Evolutionary conservation across 1,140 invertebrate genomes (phyloP).

Genomic region (Hyles vespertilio): DNA sequence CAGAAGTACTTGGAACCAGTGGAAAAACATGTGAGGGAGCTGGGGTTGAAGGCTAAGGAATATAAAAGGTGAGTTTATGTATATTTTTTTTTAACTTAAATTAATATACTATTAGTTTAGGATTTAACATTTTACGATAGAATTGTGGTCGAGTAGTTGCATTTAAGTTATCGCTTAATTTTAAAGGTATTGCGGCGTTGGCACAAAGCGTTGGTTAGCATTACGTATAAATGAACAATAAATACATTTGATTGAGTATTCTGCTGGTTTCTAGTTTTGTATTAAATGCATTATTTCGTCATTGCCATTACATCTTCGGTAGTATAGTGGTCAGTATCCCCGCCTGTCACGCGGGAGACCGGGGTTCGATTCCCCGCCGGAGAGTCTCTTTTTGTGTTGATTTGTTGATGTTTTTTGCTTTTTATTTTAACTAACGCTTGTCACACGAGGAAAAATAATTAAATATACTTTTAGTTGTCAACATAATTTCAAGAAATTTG

Average conservation of each 20-base stretch:
- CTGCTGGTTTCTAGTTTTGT: no score
- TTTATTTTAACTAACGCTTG: no score
- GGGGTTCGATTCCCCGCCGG: constrained; percentile 57
- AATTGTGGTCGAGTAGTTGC: neutral
- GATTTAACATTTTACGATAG: constrained; percentile 21
- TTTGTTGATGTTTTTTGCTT: no score
- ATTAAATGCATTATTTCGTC: no score
- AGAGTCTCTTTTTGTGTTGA: neutral
- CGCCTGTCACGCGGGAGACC: constrained; percentile 39
- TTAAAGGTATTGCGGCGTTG: no score
- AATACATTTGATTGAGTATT: no score
- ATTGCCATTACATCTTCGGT: neutral
- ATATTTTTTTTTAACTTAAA: neutral
- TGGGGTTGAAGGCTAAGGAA: constrained; percentile 79
- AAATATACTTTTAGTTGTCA: no score
- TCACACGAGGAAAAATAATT: no score
- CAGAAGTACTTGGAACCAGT: constrained; percentile 81
- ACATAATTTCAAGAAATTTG: no score
- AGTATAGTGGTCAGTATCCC: constrained; percentile 23
- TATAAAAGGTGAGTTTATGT: constrained; percentile 54
- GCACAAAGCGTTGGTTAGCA: no score
- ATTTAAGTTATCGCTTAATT: no score
- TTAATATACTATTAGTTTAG: constrained; percentile 5
- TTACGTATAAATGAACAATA: no score
- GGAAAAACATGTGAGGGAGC: constrained; percentile 80